phyloP scores from a whole-genome alignment of 2,888 invertebrate species.

The Nemoura dubitans region DNA sequence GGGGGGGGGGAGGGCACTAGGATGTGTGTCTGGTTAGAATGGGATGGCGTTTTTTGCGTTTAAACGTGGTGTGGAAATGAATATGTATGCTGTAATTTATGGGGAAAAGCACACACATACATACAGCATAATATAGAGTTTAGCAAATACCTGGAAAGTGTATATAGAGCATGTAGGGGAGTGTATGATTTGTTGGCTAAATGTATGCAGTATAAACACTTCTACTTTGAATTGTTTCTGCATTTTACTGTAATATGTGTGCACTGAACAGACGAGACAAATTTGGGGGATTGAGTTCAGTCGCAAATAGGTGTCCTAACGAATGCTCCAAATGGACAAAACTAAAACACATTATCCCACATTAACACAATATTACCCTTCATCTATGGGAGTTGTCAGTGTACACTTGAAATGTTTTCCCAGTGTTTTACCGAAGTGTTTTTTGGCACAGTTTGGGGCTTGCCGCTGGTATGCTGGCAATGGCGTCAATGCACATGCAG shows the following conservation, averaged over 20 bases:
- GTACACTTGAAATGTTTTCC: too few species aligned
- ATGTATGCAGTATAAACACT: slow-evolving; percentile 1
- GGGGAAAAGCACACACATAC: slow-evolving; percentile 47
- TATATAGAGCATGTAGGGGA: neutral
- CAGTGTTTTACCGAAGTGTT: too few species aligned
- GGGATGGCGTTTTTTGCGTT: neutral
- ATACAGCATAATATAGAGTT: slow-evolving; percentile 8
- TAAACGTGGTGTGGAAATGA: slow-evolving; percentile 46
- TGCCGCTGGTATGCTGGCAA: too few species aligned
- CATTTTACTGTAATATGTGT: slow-evolving; percentile 13
- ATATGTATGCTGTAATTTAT: slow-evolving; percentile 49
- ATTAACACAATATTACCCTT: too few species aligned
- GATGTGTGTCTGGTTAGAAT: slow-evolving; percentile 24
- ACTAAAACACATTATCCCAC: too few species aligned
- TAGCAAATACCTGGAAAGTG: slow-evolving; percentile 32
- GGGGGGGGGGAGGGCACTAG: slow-evolving; percentile 29
- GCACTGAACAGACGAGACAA: neutral
- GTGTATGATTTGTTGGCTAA: neutral
- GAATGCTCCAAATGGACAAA: too few species aligned
- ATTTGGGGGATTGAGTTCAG: neutral
- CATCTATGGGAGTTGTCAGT: too few species aligned
- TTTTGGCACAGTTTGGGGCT: too few species aligned
- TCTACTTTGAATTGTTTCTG: slow-evolving; percentile 37
- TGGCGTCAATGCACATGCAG: too few species aligned
- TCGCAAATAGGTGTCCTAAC: too few species aligned